Conservation (phyloP, 2,113 vertebrate genomes). For the Spea multiplicata region DNA sequence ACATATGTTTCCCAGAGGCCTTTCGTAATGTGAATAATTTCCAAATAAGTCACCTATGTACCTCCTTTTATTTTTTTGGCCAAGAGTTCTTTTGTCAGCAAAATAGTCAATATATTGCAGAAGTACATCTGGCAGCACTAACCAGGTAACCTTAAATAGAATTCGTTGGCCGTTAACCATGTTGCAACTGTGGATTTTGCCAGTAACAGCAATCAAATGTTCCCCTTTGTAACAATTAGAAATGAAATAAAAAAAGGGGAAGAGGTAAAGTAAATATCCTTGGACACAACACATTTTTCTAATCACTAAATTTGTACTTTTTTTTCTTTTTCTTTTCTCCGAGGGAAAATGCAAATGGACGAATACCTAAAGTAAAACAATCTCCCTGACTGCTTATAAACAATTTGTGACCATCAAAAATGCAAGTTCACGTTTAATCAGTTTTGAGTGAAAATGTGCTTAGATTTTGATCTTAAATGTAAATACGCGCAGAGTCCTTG, state of each 20-base stretch:
- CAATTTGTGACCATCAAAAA: slow-evolving; percentile 63
- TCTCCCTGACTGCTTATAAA: slow-evolving; percentile 55
- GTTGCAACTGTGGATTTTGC: slow-evolving; percentile 65
- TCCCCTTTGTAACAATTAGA: slow-evolving; percentile 71
- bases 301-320: not conserved
- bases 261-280: slow-evolving; percentile 69
- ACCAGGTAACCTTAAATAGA: slow-evolving; percentile 74
- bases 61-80: slow-evolving; percentile 62
- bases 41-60: slow-evolving; percentile 70
- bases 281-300: slow-evolving; percentile 58
- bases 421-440: slow-evolving; percentile 31
- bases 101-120: slow-evolving; percentile 63
- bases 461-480: slow-evolving; percentile 30
- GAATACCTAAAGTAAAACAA: slow-evolving; percentile 62
- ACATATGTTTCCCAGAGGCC: slow-evolving; percentile 24
- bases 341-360: slow-evolving; percentile 64
- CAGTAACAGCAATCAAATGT: slow-evolving; percentile 68
- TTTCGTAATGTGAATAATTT: slow-evolving; percentile 60
- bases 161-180: slow-evolving; percentile 57
- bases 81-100: slow-evolving; percentile 65
- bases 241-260: slow-evolving; percentile 78
- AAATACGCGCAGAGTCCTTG: not conserved
- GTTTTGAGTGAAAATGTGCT: slow-evolving; percentile 8
- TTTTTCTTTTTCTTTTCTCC: slow-evolving; percentile 31
- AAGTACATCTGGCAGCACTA: slow-evolving; percentile 66